Evolutionary conservation across 1,140 invertebrate species (phyloP).

Genomic region (Neotoxoptera formosana): DNA sequence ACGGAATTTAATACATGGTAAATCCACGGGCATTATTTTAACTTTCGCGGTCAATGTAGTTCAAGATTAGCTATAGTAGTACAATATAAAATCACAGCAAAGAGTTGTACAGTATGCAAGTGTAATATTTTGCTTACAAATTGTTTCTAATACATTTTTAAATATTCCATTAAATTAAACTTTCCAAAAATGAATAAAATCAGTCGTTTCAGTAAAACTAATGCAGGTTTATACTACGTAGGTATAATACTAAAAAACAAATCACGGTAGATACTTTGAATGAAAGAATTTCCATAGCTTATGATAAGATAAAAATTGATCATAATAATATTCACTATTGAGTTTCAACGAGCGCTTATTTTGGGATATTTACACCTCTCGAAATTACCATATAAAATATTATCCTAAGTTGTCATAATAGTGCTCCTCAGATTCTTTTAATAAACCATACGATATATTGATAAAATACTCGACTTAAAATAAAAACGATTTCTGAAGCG

Average conservation of each 20-base stretch:
- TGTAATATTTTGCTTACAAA: background rate
- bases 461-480: background rate
- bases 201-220: background rate
- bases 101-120: background rate
- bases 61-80: too few species aligned
- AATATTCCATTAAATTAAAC: background rate
- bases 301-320: background rate
- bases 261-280: background rate
- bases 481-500: background rate
- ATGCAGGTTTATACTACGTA: background rate
- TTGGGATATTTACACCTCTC: background rate
- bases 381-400: constrained; percentile 10
- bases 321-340: background rate
- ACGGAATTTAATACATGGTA: too few species aligned
- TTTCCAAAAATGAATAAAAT: background rate
- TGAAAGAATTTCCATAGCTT: background rate
- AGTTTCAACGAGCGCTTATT: background rate
- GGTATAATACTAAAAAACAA: background rate
- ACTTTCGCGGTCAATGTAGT: too few species aligned
- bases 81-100: background rate
- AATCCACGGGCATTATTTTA: too few species aligned
- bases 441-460: background rate
- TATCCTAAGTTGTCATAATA: background rate
- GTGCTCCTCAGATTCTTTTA: background rate
- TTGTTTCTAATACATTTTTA: background rate